A percentile compares a stretch with the other conserved stretches of the same genome.
phyloP scores from a whole-genome alignment of 1,140 invertebrate species.

The Drosophila subobscura region DNA sequence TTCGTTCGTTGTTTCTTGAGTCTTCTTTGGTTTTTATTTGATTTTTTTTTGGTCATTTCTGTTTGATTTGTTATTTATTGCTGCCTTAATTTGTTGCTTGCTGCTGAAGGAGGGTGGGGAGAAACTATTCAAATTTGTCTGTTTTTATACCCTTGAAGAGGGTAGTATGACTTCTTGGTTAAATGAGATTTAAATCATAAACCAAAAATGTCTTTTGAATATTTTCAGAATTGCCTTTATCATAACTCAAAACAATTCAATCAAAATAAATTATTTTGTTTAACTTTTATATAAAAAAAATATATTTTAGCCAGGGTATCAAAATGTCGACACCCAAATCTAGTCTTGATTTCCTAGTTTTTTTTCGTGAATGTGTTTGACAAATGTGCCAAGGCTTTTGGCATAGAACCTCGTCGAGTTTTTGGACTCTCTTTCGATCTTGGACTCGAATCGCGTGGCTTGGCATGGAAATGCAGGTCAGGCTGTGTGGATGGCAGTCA shows the following conservation, averaged over 20 bases:
- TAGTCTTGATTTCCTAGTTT: no score
- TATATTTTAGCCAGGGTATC: conserved; percentile 18
- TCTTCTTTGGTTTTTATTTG: conserved; percentile 54
- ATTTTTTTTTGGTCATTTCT: conserved; percentile 68
- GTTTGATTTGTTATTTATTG: conserved; percentile 80
- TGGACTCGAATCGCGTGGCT: conserved; percentile 20
- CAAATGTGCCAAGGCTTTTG: conserved; percentile 65
- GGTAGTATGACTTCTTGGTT: no score
- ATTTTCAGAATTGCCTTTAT: no score
- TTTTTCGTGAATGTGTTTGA: conserved; percentile 33
- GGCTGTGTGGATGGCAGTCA: conserved; percentile 25
- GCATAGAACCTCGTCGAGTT: background rate
- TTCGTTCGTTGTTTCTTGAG: background rate
- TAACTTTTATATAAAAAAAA: no score
- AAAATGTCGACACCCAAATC: no score
- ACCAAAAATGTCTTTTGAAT: no score
- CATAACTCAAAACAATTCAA: no score
- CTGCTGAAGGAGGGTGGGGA: conserved; percentile 5
- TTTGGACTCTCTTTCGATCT: conserved; percentile 10
- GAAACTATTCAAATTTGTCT: conserved; percentile 64
- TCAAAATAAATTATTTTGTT: no score
- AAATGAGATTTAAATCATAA: no score
- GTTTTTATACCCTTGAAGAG: background rate
- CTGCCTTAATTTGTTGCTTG: conserved; percentile 72
- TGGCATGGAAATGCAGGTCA: conserved; percentile 51